Evolutionary conservation across 2,888 invertebrate species (phyloP), one percentile per base, ranked within the genome.

Genomic region (Seladonia tumulorum): DNA sequence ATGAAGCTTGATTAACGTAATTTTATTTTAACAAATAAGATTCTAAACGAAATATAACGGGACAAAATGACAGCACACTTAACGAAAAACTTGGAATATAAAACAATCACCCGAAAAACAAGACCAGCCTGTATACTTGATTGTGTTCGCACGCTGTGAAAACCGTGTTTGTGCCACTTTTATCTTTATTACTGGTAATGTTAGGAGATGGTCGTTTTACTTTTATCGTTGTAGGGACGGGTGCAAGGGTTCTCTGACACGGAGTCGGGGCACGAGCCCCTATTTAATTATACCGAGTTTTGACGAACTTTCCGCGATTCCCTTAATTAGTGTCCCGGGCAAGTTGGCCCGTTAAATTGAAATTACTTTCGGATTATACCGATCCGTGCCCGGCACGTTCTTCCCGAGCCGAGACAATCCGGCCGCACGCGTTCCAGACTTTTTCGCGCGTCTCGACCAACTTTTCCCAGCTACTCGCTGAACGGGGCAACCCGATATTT

Each of bases 281-380:
- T 85, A 82, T 85, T 85, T 88, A 85, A 90, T 90, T 88, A 87
- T 77, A 66, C 42, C 63, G 72, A 89, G 90, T 83, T 90, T 88
- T 85, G 70, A 85, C 81, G 81, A 90, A 90, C 83, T 85, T 90
- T 81, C 63, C 73, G 2, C 63, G 72, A 88, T 85, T 88, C 83
- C 76, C 87, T 78, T 81, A 89, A 88, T 90, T 90, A 73, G 85
- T 83, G 87, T 88, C 87, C 60, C 57, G n/a, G n/a, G 78, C 75
- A 77, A 80, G 74, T 29, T 42, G 35, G 79, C n/a, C 53, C 29
- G 72, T 47, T 75, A 79, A 82, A 86, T 82, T 79, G 74, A 86
- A 86, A 79, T 82, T 87, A 86, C 80, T 86, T 78, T 80, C 80
- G 63, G 73, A 85, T 85, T 79, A 85, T 79, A 76, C 79, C 71